These are phyloP conservation scores for Sitophilus oryzae DNA, from an alignment of 1,140 invertebrate species.

Conservation along the genomic window DNA sequence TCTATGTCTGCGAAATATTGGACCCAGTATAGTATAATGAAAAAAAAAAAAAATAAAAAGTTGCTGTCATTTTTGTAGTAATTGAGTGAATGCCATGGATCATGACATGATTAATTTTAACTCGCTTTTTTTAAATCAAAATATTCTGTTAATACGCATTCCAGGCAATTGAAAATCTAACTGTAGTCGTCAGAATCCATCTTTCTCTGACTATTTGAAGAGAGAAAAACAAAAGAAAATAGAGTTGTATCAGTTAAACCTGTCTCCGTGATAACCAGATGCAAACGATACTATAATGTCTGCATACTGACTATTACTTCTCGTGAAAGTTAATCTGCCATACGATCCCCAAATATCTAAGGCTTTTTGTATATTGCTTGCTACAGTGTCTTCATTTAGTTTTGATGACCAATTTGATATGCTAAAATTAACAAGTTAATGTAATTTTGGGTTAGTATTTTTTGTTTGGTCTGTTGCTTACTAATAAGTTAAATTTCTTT, in stretches of 20 bases:
- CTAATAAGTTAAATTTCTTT: conserved; percentile 56
- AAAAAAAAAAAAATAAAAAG: no score
- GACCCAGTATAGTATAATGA: no score
- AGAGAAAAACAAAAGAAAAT: not conserved
- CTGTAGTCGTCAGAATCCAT: no score
- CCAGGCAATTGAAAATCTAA: no score
- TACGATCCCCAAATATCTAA: conserved; percentile 60
- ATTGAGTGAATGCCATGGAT: no score
- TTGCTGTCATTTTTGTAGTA: no score
- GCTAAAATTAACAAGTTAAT: conserved; percentile 45
- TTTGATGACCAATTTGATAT: conserved; percentile 59
- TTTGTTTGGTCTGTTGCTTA: conserved; percentile 37
- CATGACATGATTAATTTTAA: no score
- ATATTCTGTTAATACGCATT: no score
- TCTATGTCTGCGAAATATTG: no score
- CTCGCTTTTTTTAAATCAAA: no score
- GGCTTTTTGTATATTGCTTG: conserved; percentile 50
- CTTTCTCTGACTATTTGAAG: no score
- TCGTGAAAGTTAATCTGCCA: conserved; percentile 52
- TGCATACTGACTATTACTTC: conserved; percentile 44
- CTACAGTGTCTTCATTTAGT: conserved; percentile 49
- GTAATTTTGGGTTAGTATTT: not conserved
- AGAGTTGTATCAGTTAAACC: conserved; percentile 43
- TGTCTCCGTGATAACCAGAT: conserved; percentile 57
- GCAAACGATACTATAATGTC: conserved; percentile 64